phyloP scores from a whole-genome alignment of 2,113 vertebrate species.

The Saccopteryx leptura region DNA sequence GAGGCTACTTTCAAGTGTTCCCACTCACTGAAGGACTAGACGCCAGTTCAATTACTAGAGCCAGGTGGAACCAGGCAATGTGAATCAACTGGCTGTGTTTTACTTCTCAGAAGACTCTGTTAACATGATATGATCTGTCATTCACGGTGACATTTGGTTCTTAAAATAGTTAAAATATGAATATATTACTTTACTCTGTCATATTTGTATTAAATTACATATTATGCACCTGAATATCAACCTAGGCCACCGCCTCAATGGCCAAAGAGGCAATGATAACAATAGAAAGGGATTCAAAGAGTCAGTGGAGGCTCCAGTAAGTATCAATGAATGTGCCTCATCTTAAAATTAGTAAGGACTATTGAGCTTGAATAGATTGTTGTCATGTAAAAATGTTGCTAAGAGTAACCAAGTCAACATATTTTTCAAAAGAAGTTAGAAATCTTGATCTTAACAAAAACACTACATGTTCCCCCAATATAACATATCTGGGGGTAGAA shows the following conservation, averaged over 20 bases:
- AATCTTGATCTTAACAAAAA: background rate
- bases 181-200: background rate
- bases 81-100: background rate
- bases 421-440: background rate
- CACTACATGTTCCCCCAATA: background rate
- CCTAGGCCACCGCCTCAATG: background rate
- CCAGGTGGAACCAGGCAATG: background rate
- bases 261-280: background rate
- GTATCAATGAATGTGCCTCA: accelerated
- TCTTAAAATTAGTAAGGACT: background rate
- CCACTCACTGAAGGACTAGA: background rate
- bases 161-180: constrained; percentile 3
- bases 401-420: background rate
- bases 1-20: background rate
- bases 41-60: background rate
- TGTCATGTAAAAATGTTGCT: background rate
- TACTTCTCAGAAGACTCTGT: background rate
- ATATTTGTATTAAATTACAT: background rate
- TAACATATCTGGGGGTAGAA: background rate
- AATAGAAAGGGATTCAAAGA: background rate
- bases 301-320: background rate
- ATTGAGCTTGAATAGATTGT: background rate
- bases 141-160: background rate
- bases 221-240: background rate
- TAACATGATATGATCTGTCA: background rate